Base-by-base conservation (phyloP, 1,140 invertebrate genomes). In the Melitaea cinxia region DNA sequence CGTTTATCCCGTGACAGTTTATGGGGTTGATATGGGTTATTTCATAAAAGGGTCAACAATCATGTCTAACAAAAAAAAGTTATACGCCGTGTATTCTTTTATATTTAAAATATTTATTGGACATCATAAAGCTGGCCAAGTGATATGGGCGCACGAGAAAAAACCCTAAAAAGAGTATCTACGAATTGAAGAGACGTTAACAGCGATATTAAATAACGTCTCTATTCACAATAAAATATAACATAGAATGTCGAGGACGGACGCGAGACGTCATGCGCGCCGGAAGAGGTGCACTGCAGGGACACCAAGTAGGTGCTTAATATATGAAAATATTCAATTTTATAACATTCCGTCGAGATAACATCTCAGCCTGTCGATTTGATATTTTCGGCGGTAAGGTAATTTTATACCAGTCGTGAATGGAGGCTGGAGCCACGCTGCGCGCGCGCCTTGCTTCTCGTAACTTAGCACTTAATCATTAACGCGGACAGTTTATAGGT, bases 381-480 rank as follows among this genome's bases (percentile, higher is more conserved):
- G 83, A 90, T 88, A 84, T 90, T 88, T 90, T 88, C 84, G 85
- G 85, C 85, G 83, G 82, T 84, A 80, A 86, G 72, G 85, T 88
- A 86, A 88, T 87, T 75, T 83, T 85, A 85, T 88, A 78, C 69
- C 66, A 72, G 66, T 49, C 69, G 71, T 85, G 83, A 86, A 88
- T 88, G 85, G 84, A 78, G 72, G 53, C 61, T 59, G 80, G 59
- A n/a, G 70, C 77, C 83, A 84, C 67, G 87, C 85, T 86, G 85
- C 74, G 87, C 73, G 75, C 73, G 75, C 76, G 82, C 69, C 65
- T 72, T 73, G 63, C 75, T 71, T 68, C 72, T 81, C 84, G 75
- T 88, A 87, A 90, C 84, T 87, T 88, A 85, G 83, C 87, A 89
- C 85, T 89, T 83, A 86, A 90, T 90, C 88, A 88, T 90, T 83